phyloP scores from a whole-genome alignment of 2,113 vertebrate genomes.

The Seriola aureovittata region DNA sequence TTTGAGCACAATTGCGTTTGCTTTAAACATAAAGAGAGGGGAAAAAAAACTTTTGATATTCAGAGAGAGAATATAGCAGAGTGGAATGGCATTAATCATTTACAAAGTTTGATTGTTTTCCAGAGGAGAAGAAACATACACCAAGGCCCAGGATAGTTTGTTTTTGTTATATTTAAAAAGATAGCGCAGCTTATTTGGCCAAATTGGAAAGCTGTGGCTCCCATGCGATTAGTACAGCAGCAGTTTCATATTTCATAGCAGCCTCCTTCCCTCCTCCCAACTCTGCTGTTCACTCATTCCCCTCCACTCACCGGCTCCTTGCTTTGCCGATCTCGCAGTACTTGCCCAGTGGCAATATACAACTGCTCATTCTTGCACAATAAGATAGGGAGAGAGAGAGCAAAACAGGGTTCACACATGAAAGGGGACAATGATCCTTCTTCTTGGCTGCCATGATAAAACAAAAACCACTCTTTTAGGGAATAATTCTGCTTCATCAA shows the following conservation, averaged over 20 bases:
- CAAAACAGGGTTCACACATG: slow-evolving; percentile 83
- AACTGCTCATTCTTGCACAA: slow-evolving; percentile 93
- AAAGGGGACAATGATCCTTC: slow-evolving; percentile 78
- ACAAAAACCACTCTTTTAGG: slow-evolving; percentile 69
- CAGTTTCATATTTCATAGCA: slow-evolving; percentile 77
- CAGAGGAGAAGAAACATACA: slow-evolving; percentile 82
- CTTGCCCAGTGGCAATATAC: slow-evolving; percentile 94
- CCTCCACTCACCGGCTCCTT: slow-evolving; percentile 91
- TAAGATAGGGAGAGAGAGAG: slow-evolving; percentile 82
- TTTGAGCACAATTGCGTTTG: slow-evolving; percentile 81
- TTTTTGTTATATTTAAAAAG: slow-evolving; percentile 83
- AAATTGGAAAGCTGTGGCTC: slow-evolving; percentile 81
- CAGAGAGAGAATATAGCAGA: slow-evolving; percentile 82
- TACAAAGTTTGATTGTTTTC: slow-evolving; percentile 87
- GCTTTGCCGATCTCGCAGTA: slow-evolving; percentile 90
- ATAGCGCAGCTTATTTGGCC: slow-evolving; percentile 81
- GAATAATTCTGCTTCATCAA: slow-evolving; percentile 80
- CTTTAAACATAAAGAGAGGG: slow-evolving; percentile 78
- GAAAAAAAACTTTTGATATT: slow-evolving; percentile 76
- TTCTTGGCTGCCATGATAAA: slow-evolving; percentile 74
- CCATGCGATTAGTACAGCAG: slow-evolving; percentile 81
- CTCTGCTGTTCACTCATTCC: slow-evolving; percentile 73
- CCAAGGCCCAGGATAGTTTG: slow-evolving; percentile 82
- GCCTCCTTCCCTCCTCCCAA: slow-evolving; percentile 69
- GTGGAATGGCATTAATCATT: slow-evolving; percentile 84